Conservation (phyloP, 2,113 vertebrate species). For the Otolemur garnettii region DNA sequence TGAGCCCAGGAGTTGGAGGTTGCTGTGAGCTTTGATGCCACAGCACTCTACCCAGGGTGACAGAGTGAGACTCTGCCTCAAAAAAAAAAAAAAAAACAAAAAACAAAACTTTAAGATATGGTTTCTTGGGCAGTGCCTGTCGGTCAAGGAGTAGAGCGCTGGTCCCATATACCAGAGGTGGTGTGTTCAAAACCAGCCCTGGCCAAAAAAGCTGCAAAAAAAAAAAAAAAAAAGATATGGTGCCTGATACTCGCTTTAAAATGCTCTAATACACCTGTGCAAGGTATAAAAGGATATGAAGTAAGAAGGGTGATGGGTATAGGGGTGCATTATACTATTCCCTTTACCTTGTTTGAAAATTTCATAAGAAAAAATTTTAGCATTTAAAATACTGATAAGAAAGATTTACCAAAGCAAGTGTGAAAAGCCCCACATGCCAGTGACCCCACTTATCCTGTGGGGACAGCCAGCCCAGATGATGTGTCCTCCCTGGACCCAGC, state of each 20-base stretch:
- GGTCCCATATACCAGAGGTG: too few relatives aligned
- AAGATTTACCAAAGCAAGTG: neutral
- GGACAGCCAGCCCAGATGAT: neutral
- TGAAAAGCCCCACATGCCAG: neutral
- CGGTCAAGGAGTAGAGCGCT: too few relatives aligned
- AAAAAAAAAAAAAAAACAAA: too few relatives aligned
- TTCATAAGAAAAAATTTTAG: neutral
- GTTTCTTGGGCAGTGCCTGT: too few relatives aligned
- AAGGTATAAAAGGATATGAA: neutral
- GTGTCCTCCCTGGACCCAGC: neutral
- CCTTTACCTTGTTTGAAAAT: neutral
- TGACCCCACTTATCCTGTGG: neutral
- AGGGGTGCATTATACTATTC: neutral
- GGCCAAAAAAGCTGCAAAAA: too few relatives aligned
- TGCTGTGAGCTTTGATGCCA: too few relatives aligned
- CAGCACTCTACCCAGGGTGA: too few relatives aligned
- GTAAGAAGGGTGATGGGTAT: neutral
- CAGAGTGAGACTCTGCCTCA: too few relatives aligned
- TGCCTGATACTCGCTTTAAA: neutral
- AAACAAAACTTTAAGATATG: too few relatives aligned
- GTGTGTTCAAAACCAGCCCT: too few relatives aligned
- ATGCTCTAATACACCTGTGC: neutral
- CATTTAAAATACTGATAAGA: neutral
- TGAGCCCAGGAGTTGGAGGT: too few relatives aligned
- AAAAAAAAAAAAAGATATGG: too few relatives aligned